These are phyloP conservation scores for Echinometra lucunter DNA, from an alignment of 53 echinoderm and acorn worm species.

Conservation along the genomic window DNA sequence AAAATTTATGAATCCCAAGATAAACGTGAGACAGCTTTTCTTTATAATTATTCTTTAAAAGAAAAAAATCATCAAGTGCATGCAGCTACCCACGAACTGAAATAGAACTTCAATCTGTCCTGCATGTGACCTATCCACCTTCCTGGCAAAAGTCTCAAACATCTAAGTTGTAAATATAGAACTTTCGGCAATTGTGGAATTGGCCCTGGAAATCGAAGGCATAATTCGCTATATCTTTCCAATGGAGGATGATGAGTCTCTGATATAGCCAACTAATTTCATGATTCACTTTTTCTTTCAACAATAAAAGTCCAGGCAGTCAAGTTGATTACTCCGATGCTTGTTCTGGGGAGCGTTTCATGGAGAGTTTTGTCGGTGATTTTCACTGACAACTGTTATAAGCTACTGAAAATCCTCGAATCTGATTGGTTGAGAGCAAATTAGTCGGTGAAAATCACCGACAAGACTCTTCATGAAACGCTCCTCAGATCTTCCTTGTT, in stretches of 20 bases:
- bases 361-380: no score
- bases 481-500: neutral
- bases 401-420: no score
- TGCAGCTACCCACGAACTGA: neutral
- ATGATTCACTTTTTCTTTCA: neutral
- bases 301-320: slow-evolving; percentile 15
- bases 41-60: neutral
- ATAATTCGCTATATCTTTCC: neutral
- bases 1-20: no score
- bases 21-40: no score
- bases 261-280: neutral
- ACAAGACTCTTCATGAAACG: no score
- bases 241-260: neutral
- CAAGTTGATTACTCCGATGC: neutral
- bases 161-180: neutral
- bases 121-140: neutral
- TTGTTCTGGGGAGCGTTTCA: no score
- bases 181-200: neutral
- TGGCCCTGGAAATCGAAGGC: neutral
- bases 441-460: no score
- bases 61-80: neutral
- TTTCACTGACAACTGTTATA: no score
- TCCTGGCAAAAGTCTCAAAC: slow-evolving; percentile 1
- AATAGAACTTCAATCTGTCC: neutral
- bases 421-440: no score